Percentiles rank a stretch among this genome's conserved stretches.
Conservation (phyloP, 2,797 vertebrate species). For the Eulemur coronatus region DNA sequence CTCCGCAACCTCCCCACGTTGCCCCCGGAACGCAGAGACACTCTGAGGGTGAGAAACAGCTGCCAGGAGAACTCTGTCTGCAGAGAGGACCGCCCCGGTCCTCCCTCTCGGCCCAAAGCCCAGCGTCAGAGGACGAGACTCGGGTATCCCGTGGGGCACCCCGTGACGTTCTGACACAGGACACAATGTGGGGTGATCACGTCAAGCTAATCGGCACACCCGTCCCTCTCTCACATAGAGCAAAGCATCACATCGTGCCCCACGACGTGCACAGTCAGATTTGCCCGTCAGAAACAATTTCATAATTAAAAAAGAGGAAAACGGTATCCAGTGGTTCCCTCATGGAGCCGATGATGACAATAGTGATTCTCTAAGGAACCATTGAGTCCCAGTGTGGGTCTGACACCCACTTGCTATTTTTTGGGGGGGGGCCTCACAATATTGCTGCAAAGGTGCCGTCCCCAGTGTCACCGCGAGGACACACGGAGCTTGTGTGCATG, state of each 20-base stretch:
- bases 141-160: accelerated
- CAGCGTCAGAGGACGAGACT: neutral
- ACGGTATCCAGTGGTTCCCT: neutral
- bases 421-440: neutral
- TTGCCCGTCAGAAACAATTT: neutral
- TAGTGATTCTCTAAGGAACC: accelerated
- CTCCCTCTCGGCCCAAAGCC: accelerated
- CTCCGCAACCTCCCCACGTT: accelerated
- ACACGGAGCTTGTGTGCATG: accelerated
- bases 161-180: neutral
- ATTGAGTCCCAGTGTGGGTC: neutral
- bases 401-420: accelerated
- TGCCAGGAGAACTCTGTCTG: too few species aligned
- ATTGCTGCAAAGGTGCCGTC: accelerated
- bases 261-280: neutral
- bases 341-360: accelerated
- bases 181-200: neutral
- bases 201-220: neutral
- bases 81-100: neutral
- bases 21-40: too few species aligned
- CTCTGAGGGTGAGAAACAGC: neutral
- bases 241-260: neutral
- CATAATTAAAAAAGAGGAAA: neutral
- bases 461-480: neutral
- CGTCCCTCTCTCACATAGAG: neutral